Percentiles rank a stretch among this genome's conserved stretches.
Evolutionary conservation across 2,888 invertebrate species (phyloP).

Genomic region (Synergus laeviventris): DNA sequence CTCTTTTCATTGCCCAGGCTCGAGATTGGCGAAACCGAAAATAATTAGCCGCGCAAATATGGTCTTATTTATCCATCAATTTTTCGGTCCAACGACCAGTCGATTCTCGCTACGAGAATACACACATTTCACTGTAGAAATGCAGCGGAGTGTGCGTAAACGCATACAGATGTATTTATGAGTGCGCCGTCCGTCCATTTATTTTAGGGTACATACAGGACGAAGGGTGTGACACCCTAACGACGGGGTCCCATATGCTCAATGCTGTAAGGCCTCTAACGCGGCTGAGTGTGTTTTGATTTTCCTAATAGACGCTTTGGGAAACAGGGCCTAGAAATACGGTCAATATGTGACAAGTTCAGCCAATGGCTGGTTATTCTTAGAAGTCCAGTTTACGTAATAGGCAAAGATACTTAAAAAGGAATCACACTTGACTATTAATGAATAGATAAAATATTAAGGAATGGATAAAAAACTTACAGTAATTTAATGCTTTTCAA

Average conservation of each 20-base stretch:
- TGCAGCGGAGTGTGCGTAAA: constrained; percentile 48
- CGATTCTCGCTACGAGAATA: constrained; percentile 53
- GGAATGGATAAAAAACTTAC: neutral
- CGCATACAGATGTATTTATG: constrained; percentile 55
- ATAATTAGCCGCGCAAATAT: constrained; percentile 73
- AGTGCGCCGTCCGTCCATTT: constrained; percentile 69
- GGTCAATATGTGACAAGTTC: constrained; percentile 24
- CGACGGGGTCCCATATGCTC: constrained; percentile 73
- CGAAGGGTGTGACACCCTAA: constrained; percentile 68
- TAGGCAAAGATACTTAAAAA: neutral
- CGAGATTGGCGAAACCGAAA: constrained; percentile 64
- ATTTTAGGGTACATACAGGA: constrained; percentile 69
- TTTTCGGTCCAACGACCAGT: constrained; percentile 70
- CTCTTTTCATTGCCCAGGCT: constrained; percentile 60
- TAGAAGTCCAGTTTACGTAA: constrained; percentile 7
- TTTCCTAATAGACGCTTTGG: constrained; percentile 72
- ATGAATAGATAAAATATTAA: no score
- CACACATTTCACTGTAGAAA: neutral
- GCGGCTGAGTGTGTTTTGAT: constrained; percentile 73
- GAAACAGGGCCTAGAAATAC: constrained; percentile 43
- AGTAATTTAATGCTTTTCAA: neutral
- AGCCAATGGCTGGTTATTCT: constrained; percentile 10
- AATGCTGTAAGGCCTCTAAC: constrained; percentile 57
- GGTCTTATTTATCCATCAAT: constrained; percentile 70
- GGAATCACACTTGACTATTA: no score